Conservation (phyloP, 1,140 invertebrate species). For the Halyomorpha halys region DNA sequence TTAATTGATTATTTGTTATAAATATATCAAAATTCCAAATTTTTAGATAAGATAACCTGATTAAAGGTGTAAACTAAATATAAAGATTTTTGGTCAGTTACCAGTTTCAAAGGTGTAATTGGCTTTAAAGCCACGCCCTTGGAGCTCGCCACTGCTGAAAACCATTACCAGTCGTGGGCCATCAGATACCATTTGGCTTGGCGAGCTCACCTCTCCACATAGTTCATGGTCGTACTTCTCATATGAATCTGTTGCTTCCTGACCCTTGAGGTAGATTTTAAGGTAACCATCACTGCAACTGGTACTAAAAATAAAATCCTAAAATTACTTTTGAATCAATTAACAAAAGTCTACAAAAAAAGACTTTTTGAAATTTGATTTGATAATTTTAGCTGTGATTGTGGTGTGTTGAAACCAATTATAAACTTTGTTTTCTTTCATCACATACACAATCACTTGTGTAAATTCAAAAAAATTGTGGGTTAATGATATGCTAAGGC, state of each 20-base stretch:
- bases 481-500: too few species aligned
- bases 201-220: constrained; percentile 59
- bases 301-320: constrained; percentile 7
- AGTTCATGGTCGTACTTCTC: constrained; percentile 88
- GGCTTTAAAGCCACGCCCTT: constrained; percentile 85
- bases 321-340: neutral
- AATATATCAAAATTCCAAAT: too few species aligned
- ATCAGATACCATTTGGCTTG: constrained; percentile 56
- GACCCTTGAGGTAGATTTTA: constrained; percentile 83
- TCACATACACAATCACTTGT: too few species aligned
- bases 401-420: too few species aligned
- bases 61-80: too few species aligned
- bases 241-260: constrained; percentile 83
- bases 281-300: constrained; percentile 82
- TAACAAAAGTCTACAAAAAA: too few species aligned
- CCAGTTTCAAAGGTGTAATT: constrained; percentile 80
- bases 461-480: too few species aligned
- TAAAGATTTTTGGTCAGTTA: constrained; percentile 34
- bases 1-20: too few species aligned
- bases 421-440: too few species aligned
- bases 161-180: constrained; percentile 88
- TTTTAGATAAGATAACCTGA: too few species aligned
- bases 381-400: too few species aligned
- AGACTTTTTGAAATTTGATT: too few species aligned
- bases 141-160: constrained; percentile 79